These are phyloP conservation scores for Heliconius erato DNA, from an alignment of 2,888 invertebrate species.

Conservation along the genomic window DNA sequence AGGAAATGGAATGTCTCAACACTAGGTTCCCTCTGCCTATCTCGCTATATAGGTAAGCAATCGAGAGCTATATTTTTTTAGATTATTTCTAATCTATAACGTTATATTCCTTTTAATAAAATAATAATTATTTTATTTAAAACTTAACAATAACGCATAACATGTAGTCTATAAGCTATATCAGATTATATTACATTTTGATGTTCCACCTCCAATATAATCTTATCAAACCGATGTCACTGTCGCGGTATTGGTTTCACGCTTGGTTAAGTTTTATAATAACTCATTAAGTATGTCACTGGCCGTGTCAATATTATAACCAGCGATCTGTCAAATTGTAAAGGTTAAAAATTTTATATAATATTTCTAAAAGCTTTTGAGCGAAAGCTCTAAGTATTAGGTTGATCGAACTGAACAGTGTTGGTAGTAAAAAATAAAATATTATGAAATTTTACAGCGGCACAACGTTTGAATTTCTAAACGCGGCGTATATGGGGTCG, in stretches of 20 bases:
- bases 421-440: background rate
- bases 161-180: background rate
- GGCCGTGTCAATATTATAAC: background rate
- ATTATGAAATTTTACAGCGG: background rate
- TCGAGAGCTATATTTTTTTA: too few relatives aligned
- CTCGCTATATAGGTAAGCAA: too few relatives aligned
- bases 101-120: too few relatives aligned
- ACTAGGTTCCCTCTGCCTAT: too few relatives aligned
- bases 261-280: conserved; percentile 13
- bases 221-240: background rate
- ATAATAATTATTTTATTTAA: background rate
- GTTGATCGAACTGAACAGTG: background rate
- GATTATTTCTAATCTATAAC: too few relatives aligned
- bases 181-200: background rate
- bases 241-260: conserved; percentile 3
- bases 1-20: too few relatives aligned
- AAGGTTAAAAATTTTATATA: background rate
- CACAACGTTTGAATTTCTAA: background rate
- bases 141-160: background rate
- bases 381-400: background rate
- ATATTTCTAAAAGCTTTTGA: background rate
- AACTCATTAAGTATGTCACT: conserved; percentile 21
- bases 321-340: background rate
- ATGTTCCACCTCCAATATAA: background rate
- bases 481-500: background rate